These are phyloP conservation scores for Steinernema scapterisci DNA, from an alignment of 2,888 invertebrate genomes.

Conservation along the genomic window DNA sequence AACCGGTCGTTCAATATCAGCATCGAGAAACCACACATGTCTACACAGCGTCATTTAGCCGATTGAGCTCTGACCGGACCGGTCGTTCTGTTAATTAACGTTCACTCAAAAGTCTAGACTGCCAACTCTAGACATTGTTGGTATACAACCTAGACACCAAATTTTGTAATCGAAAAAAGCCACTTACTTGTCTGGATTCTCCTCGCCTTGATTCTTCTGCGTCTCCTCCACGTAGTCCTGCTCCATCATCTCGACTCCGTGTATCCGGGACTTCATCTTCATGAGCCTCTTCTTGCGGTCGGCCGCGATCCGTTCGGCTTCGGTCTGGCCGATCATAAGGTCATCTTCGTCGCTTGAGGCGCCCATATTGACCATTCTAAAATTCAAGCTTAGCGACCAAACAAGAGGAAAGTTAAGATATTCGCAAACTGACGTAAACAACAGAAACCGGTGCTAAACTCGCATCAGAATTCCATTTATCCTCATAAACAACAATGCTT, in stretches of 20 bases:
- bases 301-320: conserved; percentile 49
- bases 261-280: conserved; percentile 32
- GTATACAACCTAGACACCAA: too few species aligned
- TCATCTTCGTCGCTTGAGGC: conserved; percentile 25
- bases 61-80: too few species aligned
- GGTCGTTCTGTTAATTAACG: too few species aligned
- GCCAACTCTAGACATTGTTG: too few species aligned
- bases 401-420: not conserved
- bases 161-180: too few species aligned
- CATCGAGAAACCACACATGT: too few species aligned
- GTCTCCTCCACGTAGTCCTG: not conserved
- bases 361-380: not conserved
- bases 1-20: too few species aligned
- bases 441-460: not conserved
- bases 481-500: conserved; percentile 32
- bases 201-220: not conserved
- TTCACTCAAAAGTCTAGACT: too few species aligned
- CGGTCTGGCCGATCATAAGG: conserved; percentile 33
- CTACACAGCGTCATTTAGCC: too few species aligned
- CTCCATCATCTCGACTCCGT: conserved; percentile 10
- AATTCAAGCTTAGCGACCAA: not conserved
- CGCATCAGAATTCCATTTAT: not conserved
- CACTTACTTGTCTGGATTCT: not conserved
- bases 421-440: not conserved
- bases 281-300: conserved; percentile 40